A percentile compares a stretch with the other conserved stretches of the same genome.
phyloP scores from a whole-genome alignment of 2,797 vertebrate species.

The Pelodytes ibericus region DNA sequence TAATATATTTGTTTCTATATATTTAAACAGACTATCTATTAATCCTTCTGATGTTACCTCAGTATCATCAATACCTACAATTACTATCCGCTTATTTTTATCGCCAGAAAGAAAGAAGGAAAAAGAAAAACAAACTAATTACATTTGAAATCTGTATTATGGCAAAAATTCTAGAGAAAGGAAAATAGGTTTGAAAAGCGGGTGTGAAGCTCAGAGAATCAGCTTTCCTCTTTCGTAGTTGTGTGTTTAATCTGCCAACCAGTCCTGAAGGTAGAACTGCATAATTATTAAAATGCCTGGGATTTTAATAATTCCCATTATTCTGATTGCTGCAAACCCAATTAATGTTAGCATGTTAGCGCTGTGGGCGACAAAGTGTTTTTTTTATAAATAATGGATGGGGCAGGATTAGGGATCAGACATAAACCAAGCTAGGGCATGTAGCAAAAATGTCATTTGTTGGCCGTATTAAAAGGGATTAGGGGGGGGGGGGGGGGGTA shows the following conservation, averaged over 20 bases:
- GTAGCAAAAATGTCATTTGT: neutral
- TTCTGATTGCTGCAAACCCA: constrained; percentile 12
- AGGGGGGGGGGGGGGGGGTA: neutral
- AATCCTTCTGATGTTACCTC: no score
- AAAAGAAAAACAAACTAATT: no score
- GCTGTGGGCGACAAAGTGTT: constrained; percentile 22
- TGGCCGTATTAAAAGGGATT: neutral
- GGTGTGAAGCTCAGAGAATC: neutral
- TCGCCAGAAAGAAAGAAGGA: no score
- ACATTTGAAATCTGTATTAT: no score
- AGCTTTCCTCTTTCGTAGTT: neutral
- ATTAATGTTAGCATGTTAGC: constrained; percentile 26
- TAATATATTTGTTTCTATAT: no score
- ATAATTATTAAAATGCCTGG: constrained; percentile 2
- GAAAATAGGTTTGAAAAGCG: neutral
- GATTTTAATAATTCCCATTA: constrained; percentile 25
- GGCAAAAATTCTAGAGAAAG: no score
- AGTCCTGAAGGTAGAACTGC: neutral
- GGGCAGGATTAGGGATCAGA: neutral
- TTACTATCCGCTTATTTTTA: no score
- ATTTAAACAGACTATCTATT: no score
- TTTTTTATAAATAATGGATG: constrained; percentile 24
- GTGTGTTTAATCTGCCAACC: neutral
- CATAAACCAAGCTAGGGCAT: neutral
- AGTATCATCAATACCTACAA: no score